These are phyloP conservation scores for Aporophyla lueneburgensis DNA, from an alignment of 2,888 invertebrate species.

Conservation along the genomic window DNA sequence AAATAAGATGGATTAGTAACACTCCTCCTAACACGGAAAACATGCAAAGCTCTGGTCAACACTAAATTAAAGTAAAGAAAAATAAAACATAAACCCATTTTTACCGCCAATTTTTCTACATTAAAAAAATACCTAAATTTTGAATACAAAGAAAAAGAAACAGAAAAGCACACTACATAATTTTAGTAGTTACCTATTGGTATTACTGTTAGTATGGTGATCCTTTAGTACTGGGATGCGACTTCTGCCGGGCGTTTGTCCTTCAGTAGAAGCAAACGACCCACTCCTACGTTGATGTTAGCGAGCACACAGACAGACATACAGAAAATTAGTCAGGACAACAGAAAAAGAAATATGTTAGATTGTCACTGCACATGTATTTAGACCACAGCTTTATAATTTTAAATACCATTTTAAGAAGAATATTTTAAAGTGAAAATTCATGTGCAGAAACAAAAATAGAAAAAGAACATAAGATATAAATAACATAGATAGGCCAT, in stretches of 20 bases:
- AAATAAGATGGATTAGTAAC: slow-evolving; percentile 55
- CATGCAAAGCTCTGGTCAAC: slow-evolving; percentile 69
- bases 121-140: slow-evolving; percentile 65
- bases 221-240: slow-evolving; percentile 89
- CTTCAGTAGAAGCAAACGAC: slow-evolving; percentile 88
- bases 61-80: slow-evolving; percentile 50
- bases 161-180: slow-evolving; percentile 65
- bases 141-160: slow-evolving; percentile 50
- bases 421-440: slow-evolving; percentile 25
- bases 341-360: slow-evolving; percentile 74
- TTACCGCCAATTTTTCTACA: slow-evolving; percentile 59
- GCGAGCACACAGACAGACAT: slow-evolving; percentile 85
- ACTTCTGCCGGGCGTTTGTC: slow-evolving; percentile 88
- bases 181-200: slow-evolving; percentile 85
- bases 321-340: slow-evolving; percentile 85
- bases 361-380: slow-evolving; percentile 78
- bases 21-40: slow-evolving; percentile 20
- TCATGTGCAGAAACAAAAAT: slow-evolving; percentile 59
- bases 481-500: slow-evolving; percentile 47
- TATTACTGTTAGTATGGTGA: slow-evolving; percentile 88
- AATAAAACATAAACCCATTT: slow-evolving; percentile 57
- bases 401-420: neutral
- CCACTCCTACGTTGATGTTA: slow-evolving; percentile 89
- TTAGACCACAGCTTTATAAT: slow-evolving; percentile 18
- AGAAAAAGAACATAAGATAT: slow-evolving; percentile 49